Conservation (phyloP, 2,888 invertebrate genomes). For the Pyralis farinalis region DNA sequence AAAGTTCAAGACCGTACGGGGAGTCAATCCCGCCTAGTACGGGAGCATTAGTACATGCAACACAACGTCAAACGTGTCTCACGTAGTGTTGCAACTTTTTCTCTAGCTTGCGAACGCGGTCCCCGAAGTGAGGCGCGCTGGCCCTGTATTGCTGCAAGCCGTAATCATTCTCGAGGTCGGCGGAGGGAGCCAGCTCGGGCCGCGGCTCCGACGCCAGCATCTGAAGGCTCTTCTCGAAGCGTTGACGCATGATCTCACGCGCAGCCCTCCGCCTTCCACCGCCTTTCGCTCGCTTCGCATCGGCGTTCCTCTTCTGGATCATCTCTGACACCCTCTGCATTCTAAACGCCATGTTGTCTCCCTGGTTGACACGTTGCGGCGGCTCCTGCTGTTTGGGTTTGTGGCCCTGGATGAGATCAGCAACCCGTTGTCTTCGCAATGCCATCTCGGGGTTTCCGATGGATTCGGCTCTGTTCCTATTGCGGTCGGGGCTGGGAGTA, state of each 20-base stretch:
- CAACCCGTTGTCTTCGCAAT: conserved; percentile 42
- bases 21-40: neutral
- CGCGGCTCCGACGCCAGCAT: conserved; percentile 90
- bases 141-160: conserved; percentile 92
- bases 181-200: conserved; percentile 75
- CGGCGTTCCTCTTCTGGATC: conserved; percentile 86
- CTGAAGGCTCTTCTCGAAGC: conserved; percentile 93
- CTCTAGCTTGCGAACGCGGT: conserved; percentile 90
- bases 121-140: conserved; percentile 91
- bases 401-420: conserved; percentile 15
- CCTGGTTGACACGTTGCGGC: conserved; percentile 43
- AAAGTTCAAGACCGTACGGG: no score
- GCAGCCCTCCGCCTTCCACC: conserved; percentile 55
- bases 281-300: conserved; percentile 44
- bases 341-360: conserved; percentile 62
- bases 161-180: conserved; percentile 88
- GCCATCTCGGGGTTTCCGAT: conserved; percentile 59
- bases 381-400: conserved; percentile 24
- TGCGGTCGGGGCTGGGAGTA: conserved; percentile 50
- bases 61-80: conserved; percentile 51
- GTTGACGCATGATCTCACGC: conserved; percentile 86
- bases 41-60: conserved; percentile 45
- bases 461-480: conserved; percentile 36
- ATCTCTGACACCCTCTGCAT: conserved; percentile 88
- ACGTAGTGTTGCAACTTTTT: conserved; percentile 69